Conservation (phyloP, 1,140 invertebrate species). For the Hormaphis cornu region DNA sequence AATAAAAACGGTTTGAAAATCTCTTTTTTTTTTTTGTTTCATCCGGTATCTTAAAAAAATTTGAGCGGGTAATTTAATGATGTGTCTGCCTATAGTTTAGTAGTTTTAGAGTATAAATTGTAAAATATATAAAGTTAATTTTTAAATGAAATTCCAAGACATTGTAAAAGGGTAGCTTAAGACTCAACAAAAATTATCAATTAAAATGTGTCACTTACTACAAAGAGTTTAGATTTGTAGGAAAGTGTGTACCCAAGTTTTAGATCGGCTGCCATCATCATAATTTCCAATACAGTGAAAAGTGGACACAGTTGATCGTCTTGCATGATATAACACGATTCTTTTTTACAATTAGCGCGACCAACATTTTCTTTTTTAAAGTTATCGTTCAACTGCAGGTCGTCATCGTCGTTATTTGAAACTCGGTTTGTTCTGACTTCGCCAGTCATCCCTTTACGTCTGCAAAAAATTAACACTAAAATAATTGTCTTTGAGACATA, state of each 20-base stretch:
- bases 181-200: too few relatives aligned
- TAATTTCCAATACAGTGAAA: slow-evolving; percentile 73
- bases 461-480: background rate
- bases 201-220: slow-evolving; percentile 48
- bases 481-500: too few relatives aligned
- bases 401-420: background rate
- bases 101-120: too few relatives aligned
- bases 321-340: slow-evolving; percentile 81
- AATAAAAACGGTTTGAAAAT: too few relatives aligned
- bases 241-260: slow-evolving; percentile 57
- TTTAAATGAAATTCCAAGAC: too few relatives aligned
- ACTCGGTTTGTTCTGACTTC: background rate
- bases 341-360: slow-evolving; percentile 44
- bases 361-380: background rate
- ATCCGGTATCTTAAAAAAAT: too few relatives aligned
- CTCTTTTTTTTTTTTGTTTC: too few relatives aligned
- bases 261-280: slow-evolving; percentile 72
- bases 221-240: slow-evolving; percentile 55
- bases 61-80: too few relatives aligned
- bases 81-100: too few relatives aligned
- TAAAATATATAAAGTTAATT: too few relatives aligned
- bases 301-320: slow-evolving; percentile 73
- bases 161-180: too few relatives aligned
- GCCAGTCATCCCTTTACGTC: background rate
- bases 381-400: background rate